Evolutionary conservation across 2,797 vertebrate species (phyloP).

Genomic region (Gephyroberyx darwinii): DNA sequence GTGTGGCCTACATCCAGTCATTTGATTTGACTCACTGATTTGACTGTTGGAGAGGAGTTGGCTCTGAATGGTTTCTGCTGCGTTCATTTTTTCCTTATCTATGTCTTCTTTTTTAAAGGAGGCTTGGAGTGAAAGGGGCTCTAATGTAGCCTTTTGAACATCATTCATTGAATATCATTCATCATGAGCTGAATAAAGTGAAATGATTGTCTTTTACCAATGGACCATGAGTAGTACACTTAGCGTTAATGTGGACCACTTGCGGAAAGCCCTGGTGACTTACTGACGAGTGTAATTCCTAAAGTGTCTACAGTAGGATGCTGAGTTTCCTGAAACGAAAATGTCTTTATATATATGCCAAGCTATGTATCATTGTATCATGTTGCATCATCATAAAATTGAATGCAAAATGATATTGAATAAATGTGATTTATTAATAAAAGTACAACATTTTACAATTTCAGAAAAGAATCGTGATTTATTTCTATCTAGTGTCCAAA

Average conservation of each 20-base stretch:
- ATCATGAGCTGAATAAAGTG: not conserved
- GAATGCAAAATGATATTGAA: too few species aligned
- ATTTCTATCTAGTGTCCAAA: too few species aligned
- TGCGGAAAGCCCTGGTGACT: too few species aligned
- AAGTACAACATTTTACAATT: too few species aligned
- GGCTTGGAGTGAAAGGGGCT: not conserved
- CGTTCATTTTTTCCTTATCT: constrained; percentile 1
- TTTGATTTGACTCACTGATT: constrained; percentile 28
- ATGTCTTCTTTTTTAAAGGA: not conserved
- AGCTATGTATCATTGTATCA: too few species aligned
- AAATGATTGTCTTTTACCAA: constrained; percentile 15
- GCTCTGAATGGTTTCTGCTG: not conserved
- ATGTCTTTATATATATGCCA: too few species aligned
- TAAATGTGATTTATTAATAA: too few species aligned
- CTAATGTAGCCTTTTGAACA: not conserved
- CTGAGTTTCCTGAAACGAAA: too few species aligned
- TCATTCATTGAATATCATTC: not conserved
- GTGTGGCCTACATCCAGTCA: not conserved
- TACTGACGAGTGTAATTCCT: too few species aligned
- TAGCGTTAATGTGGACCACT: not conserved
- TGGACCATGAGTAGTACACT: not conserved
- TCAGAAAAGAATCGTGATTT: too few species aligned
- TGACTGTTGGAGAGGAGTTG: not conserved
- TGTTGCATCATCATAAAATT: too few species aligned
- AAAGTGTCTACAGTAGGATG: too few species aligned